A percentile compares a stretch with the other conserved stretches of the same genome.
These are phyloP conservation scores for Oceanodroma leucorhoa DNA, from an alignment of 2,797 vertebrate species.

Conservation along the genomic window DNA sequence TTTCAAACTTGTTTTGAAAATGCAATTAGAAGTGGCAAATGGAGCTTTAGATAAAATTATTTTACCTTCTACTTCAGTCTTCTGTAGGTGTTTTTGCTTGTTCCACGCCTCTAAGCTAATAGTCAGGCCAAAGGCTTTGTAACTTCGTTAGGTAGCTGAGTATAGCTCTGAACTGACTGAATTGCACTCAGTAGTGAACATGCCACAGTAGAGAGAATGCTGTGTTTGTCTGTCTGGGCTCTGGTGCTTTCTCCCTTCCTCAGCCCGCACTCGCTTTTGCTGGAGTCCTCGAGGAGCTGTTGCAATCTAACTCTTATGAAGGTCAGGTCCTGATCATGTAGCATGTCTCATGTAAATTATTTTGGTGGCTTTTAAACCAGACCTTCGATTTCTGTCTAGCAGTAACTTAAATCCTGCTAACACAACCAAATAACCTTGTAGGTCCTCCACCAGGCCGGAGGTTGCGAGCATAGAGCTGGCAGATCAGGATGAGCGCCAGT, in stretches of 20 bases:
- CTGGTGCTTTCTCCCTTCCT: neutral
- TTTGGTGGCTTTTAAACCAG: neutral
- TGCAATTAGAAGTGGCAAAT: neutral
- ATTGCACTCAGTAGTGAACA: neutral
- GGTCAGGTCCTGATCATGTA: accelerated
- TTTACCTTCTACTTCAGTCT: neutral
- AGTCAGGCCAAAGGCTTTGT: neutral
- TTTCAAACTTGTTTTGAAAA: neutral
- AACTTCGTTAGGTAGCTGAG: neutral
- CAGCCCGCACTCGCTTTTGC: accelerated
- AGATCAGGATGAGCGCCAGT: conserved; percentile 75
- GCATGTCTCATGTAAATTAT: accelerated
- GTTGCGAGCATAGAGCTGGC: conserved; percentile 88
- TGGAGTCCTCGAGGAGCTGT: neutral
- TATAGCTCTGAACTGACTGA: neutral
- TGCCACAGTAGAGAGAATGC: accelerated
- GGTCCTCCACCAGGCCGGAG: conserved; percentile 93
- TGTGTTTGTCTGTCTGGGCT: neutral
- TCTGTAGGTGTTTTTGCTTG: neutral
- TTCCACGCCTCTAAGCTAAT: neutral
- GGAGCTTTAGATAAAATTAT: neutral
- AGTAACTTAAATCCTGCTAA: neutral
- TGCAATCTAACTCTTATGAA: neutral
- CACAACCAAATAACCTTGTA: conserved; percentile 9
- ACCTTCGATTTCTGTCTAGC: neutral